Base-by-base conservation (phyloP, 1,140 invertebrate genomes). In the Andrena cerasifolii region DNA sequence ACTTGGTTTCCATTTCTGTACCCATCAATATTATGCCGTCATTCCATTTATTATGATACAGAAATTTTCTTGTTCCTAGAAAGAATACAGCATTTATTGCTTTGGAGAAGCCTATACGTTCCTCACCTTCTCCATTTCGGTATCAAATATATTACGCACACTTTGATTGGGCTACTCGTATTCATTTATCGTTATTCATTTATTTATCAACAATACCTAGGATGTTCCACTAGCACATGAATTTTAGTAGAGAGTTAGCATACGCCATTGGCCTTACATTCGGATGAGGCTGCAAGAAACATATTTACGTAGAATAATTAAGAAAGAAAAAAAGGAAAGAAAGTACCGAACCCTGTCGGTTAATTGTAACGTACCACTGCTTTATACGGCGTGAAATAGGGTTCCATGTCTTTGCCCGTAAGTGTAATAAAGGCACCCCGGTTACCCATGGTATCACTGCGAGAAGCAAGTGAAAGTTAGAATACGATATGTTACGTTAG, bases 391-490 rank as follows among this genome's bases (percentile, higher is more conserved):
- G 96, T 97, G 93, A 96, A 99, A 82, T 98, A 95, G 47, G 99
- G 99, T 89, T 94, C 95, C 93, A 99, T 95, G 88, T 97, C 95
- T 90, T 97, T 97, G 68, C 98, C 99, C 70, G 95, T 98, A 87
- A 99, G 94, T 78, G 95, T 99, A 87, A 99, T 99, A 93, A 98
- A 99, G 86, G 99, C 98, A 90, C 99, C 99, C 93, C 97, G 96
- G 93, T 99, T 99, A 87, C 98, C 98, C 97, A 99, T 99, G 59
- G 97, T 97, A 96, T 99, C 99, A 96, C 98, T 98, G 91, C 63
- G 95, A 79, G 79, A 86, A 84, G 86, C 84, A 88, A 79, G 71
- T 62, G 43, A 62, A 58, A 77, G 71, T n/a, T 59, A 76, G 43
- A 66, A 36, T 40, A 24, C 45, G 8, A 26, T 21, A 56, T 24